These are phyloP conservation scores for Amphimallon solstitiale DNA, from an alignment of 2,888 invertebrate species.

Conservation along the genomic window DNA sequence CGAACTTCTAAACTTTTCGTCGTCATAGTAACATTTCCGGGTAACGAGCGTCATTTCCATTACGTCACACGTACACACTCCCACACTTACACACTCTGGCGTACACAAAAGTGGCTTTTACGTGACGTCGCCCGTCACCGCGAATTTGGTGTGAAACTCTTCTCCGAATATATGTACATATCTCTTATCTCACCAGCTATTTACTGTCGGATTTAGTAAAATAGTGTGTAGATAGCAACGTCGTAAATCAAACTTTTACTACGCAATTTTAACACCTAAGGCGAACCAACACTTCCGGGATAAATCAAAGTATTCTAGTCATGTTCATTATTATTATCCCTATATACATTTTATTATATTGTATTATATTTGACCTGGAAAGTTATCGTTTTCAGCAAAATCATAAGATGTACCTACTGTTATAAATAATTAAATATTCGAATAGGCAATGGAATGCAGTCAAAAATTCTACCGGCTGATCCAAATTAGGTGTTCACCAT, in stretches of 20 bases:
- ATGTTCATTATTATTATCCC: neutral
- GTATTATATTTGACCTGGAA: too few relatives aligned
- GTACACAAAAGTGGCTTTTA: slow-evolving; percentile 21
- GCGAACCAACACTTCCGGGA: too few relatives aligned
- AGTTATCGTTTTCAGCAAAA: too few relatives aligned
- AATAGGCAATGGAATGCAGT: too few relatives aligned
- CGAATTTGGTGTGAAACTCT: neutral
- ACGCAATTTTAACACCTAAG: neutral
- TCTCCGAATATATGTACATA: neutral
- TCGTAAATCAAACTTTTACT: slow-evolving; percentile 11
- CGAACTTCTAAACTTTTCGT: slow-evolving; percentile 12
- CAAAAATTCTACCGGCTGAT: too few relatives aligned
- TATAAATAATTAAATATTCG: too few relatives aligned
- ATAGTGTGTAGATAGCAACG: slow-evolving; percentile 4
- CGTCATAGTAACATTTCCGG: slow-evolving; percentile 20
- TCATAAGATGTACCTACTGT: too few relatives aligned
- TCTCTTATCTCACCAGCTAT: neutral
- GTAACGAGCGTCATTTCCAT: neutral
- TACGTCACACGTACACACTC: neutral
- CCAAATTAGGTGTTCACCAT: too few relatives aligned
- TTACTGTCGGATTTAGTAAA: slow-evolving; percentile 10
- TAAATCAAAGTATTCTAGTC: neutral
- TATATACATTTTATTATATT: too few relatives aligned
- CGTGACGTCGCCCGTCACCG: neutral
- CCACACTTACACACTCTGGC: too few relatives aligned